Percentiles rank a stretch among this genome's conserved stretches.
Conservation (phyloP, 2,113 vertebrate species). For the Equus przewalskii region DNA sequence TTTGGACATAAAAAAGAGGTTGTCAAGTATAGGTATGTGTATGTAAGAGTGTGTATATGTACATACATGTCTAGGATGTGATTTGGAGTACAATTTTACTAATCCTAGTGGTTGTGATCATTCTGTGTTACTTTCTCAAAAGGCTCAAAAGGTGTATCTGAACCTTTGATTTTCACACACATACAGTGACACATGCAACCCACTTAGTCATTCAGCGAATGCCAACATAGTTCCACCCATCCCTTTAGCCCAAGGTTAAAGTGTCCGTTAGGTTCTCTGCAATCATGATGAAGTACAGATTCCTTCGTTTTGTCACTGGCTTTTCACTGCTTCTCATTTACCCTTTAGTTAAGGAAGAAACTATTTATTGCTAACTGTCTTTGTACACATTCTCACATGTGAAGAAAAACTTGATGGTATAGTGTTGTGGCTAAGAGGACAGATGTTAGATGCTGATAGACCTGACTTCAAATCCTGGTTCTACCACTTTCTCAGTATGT, state of each 20-base stretch:
- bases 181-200: neutral
- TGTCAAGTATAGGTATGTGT: neutral
- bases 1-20: neutral
- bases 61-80: neutral
- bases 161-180: neutral
- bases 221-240: neutral
- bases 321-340: constrained; percentile 52
- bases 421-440: neutral
- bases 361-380: neutral
- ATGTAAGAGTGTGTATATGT: neutral
- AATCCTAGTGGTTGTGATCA: neutral
- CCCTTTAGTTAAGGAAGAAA: neutral
- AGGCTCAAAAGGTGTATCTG: neutral
- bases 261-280: neutral
- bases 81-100: neutral
- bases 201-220: neutral
- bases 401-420: neutral
- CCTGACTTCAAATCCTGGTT: neutral
- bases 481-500: neutral
- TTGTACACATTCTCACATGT: neutral
- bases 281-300: neutral
- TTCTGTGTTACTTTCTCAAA: neutral
- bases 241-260: neutral
- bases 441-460: neutral
- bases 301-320: neutral